Base-by-base conservation (phyloP, 2,113 vertebrate species). In the Tyto alba region DNA sequence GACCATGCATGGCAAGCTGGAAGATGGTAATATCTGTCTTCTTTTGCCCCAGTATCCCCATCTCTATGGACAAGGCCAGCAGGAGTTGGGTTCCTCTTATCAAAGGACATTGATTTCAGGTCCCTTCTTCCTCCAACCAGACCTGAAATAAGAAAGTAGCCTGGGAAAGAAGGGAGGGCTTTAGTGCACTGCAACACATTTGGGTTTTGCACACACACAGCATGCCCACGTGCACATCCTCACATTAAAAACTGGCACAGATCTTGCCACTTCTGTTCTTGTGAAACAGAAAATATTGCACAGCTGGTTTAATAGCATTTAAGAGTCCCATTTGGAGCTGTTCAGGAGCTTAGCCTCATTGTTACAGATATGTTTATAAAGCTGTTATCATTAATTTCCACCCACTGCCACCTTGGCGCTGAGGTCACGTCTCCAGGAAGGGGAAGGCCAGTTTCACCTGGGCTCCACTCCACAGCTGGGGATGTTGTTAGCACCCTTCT, bases 261-360 rank as follows among this genome's bases (percentile, higher is more conserved):
- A 52, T 25, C 41, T 89, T 81, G 60, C 47, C 38, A 23, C 57
- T 76, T 71, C 69, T 84, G 48, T 23, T 67, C n/a, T 32, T 53
- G 18, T 52, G 88, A 88, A 95, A 87, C 77, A 86, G 87, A 91
- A 95, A 97, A 91, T 52, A 55, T 85, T 40, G 86, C 94, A 73
- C 90, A 83, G 72, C 88, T 97, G 95, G 84, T 82, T 97, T 96
- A 94, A 83, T 27, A 67, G 89, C 56, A 74, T 81, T 94, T 91
- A 81, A 89, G 95, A 85, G 90, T 95, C 75, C 77, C 82, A 34
- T 95, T 84, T 95, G 85, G 95, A 85, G 68, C 8, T 8, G n/a
- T 57, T 71, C 26, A 66, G 95, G 90, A 94, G 88, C 95, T 93
- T 85, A 92, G 76, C 55, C 66, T 91, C 93, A 62, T 48, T 12